These are phyloP conservation scores for Apamea anceps DNA, from an alignment of 2,888 invertebrate genomes.

Conservation along the genomic window DNA sequence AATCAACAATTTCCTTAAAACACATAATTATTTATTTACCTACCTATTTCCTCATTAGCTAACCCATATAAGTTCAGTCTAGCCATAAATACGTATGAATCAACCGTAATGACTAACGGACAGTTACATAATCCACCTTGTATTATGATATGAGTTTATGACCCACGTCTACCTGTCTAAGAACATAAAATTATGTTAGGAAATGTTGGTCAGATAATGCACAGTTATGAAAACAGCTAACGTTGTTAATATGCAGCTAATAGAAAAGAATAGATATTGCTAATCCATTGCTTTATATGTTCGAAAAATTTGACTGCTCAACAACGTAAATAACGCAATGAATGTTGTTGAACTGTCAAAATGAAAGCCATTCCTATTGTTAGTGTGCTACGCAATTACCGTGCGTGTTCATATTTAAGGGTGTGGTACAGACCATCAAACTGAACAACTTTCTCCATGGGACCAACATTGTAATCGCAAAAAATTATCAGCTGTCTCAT, in stretches of 20 bases:
- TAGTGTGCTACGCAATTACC: not conserved
- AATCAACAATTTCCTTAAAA: constrained; percentile 24
- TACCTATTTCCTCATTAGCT: constrained; percentile 32
- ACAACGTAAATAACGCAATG: no score
- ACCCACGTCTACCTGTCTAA: constrained; percentile 29
- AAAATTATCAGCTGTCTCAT: not conserved
- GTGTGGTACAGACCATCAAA: not conserved
- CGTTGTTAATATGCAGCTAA: not conserved
- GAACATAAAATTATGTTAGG: constrained; percentile 17
- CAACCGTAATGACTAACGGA: constrained; percentile 49
- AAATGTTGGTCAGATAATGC: constrained; percentile 19
- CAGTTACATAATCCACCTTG: constrained; percentile 45
- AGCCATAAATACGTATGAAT: constrained; percentile 53
- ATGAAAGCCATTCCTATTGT: not conserved
- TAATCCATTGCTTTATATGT: not conserved
- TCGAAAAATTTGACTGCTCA: not conserved
- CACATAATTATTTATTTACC: constrained; percentile 17
- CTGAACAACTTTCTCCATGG: not conserved
- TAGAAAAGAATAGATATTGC: no score
- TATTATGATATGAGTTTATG: constrained; percentile 31
- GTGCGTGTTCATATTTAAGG: not conserved
- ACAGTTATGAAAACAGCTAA: not conserved
- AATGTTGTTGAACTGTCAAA: not conserved
- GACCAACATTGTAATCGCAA: not conserved
- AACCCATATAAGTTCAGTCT: constrained; percentile 29